Percentiles rank a stretch among this genome's conserved stretches.
These are phyloP conservation scores for Nyctibius bracteatus DNA, from an alignment of 2,113 vertebrate species.

Conservation along the genomic window DNA sequence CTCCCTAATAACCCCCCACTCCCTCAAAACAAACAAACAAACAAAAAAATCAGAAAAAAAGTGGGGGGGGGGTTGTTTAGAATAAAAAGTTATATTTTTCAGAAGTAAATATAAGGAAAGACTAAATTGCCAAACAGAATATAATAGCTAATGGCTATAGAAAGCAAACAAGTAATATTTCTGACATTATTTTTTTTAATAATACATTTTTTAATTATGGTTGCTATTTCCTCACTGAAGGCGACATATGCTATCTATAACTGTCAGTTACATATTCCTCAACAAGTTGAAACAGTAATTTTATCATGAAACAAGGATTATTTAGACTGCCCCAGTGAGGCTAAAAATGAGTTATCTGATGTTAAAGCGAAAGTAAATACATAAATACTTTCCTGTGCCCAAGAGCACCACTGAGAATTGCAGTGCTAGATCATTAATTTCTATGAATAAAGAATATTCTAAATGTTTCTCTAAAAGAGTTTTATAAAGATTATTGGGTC, in stretches of 20 bases:
- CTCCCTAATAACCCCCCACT: rapidly evolving
- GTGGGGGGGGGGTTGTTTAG: rapidly evolving
- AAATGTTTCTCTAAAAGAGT: background rate
- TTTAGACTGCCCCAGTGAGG: background rate
- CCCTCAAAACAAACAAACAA: no score
- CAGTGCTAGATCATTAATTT: conserved; percentile 8
- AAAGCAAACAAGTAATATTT: background rate
- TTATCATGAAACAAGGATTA: background rate
- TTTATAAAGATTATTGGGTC: background rate
- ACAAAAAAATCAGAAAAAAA: background rate
- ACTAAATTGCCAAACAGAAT: background rate
- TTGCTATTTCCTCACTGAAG: background rate
- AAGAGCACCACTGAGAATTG: background rate
- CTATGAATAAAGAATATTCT: background rate
- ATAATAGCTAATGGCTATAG: background rate
- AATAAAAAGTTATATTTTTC: background rate
- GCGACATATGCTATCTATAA: background rate
- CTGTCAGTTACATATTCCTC: background rate
- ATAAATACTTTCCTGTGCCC: background rate
- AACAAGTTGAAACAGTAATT: background rate
- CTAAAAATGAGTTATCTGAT: background rate
- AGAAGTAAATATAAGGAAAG: background rate
- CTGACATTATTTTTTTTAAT: background rate
- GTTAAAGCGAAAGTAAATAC: background rate
- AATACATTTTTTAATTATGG: background rate